phyloP scores from a whole-genome alignment of 2,888 invertebrate genomes.

The Nebria salina region DNA sequence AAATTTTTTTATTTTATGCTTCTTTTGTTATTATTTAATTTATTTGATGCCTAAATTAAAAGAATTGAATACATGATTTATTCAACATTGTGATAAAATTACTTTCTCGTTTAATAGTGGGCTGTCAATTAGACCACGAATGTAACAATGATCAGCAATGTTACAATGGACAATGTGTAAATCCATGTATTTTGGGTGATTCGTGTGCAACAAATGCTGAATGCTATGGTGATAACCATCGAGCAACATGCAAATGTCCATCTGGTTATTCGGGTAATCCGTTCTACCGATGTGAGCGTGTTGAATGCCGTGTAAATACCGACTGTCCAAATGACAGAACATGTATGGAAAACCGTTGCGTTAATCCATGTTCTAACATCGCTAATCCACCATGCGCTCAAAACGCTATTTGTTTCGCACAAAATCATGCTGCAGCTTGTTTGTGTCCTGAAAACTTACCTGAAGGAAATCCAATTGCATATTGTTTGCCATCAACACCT shows the following conservation, averaged over 20 bases:
- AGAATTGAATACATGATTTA: neutral
- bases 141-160: slow-evolving; percentile 84
- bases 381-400: slow-evolving; percentile 79
- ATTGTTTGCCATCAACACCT: slow-evolving; percentile 70
- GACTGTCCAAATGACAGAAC: slow-evolving; percentile 82
- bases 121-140: slow-evolving; percentile 84
- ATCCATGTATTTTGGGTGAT: slow-evolving; percentile 81
- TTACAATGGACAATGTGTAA: slow-evolving; percentile 82
- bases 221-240: slow-evolving; percentile 83
- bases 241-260: slow-evolving; percentile 83
- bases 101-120: slow-evolving; percentile 65
- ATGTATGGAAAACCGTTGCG: slow-evolving; percentile 77
- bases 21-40: neutral
- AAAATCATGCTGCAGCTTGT: slow-evolving; percentile 84
- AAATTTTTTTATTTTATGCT: neutral
- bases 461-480: slow-evolving; percentile 81
- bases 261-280: slow-evolving; percentile 83
- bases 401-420: slow-evolving; percentile 82
- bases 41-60: neutral
- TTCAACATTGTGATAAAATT: neutral
- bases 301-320: slow-evolving; percentile 80
- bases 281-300: slow-evolving; percentile 77
- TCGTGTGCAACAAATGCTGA: slow-evolving; percentile 87
- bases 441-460: slow-evolving; percentile 84
- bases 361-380: slow-evolving; percentile 78